Conservation (phyloP, 2,797 vertebrate species). For the Cichlasoma orientale region DNA sequence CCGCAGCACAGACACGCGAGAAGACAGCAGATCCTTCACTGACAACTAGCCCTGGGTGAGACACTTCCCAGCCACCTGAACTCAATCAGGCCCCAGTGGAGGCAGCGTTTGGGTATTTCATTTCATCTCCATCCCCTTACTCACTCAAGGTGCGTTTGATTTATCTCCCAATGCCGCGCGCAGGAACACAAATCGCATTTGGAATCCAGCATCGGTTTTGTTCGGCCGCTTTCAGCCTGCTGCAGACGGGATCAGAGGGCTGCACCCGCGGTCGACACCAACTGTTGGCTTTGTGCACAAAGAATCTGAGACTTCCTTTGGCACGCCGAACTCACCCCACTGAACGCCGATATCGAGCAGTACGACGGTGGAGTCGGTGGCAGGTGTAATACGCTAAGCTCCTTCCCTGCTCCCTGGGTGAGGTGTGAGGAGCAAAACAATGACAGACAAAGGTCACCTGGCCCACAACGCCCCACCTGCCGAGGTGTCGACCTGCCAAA, state of each 20-base stretch:
- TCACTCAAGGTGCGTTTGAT: constrained; percentile 67
- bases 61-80: constrained; percentile 77
- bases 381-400: constrained; percentile 76
- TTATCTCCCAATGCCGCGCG: constrained; percentile 46
- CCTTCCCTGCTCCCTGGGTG: constrained; percentile 73
- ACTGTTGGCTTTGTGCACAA: constrained; percentile 13
- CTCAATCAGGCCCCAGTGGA: constrained; percentile 74
- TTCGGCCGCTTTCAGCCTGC: background rate
- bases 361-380: constrained; percentile 50
- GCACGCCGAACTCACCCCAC: constrained; percentile 23
- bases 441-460: constrained; percentile 79
- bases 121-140: constrained; percentile 70
- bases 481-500: constrained; percentile 73
- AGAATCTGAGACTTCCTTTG: constrained; percentile 38
- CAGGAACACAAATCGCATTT: constrained; percentile 53
- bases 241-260: background rate
- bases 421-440: constrained; percentile 80
- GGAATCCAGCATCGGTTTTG: constrained; percentile 24
- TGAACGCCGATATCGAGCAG: constrained; percentile 23
- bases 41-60: constrained; percentile 81
- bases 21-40: constrained; percentile 78
- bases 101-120: constrained; percentile 72
- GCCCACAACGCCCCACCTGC: constrained; percentile 62
- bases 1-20: constrained; percentile 59
- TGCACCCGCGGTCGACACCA: background rate